phyloP scores from a whole-genome alignment of 2,888 invertebrate species.

The Tenthredo notha region DNA sequence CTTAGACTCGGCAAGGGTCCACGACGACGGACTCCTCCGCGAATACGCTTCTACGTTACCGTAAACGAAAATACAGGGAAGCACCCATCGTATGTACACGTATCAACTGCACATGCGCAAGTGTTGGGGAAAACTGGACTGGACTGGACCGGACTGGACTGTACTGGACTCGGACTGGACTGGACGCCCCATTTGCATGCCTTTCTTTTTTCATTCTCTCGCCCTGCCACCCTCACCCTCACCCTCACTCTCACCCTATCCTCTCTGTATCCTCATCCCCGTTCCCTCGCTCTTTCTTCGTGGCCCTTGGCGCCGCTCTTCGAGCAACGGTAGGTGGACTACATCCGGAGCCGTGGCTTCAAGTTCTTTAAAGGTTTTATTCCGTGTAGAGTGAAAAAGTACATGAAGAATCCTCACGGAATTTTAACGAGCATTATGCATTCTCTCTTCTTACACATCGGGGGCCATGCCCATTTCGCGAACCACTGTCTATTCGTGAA shows the following conservation, averaged over 20 bases:
- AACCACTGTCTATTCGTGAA: not conserved
- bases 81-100: slow-evolving; percentile 32
- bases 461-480: not conserved
- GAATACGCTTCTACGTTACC: slow-evolving; percentile 62
- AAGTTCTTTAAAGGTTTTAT: slow-evolving; percentile 8
- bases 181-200: slow-evolving; percentile 69
- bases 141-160: slow-evolving; percentile 64
- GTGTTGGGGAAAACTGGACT: slow-evolving; percentile 65
- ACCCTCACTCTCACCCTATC: slow-evolving; percentile 53
- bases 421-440: slow-evolving; percentile 20
- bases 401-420: not conserved
- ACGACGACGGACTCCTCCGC: slow-evolving; percentile 62
- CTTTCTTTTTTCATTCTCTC: slow-evolving; percentile 62
- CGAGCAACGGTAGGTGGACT: slow-evolving; percentile 25
- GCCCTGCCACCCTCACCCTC: slow-evolving; percentile 58
- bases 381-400: not conserved
- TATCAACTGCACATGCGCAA: slow-evolving; percentile 7
- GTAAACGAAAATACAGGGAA: slow-evolving; percentile 62
- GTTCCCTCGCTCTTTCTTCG: not conserved
- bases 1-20: slow-evolving; percentile 71
- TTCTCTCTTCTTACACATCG: not conserved
- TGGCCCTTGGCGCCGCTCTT: slow-evolving; percentile 42
- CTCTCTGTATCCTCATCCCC: not conserved
- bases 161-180: slow-evolving; percentile 63
- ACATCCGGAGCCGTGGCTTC: slow-evolving; percentile 31